These are phyloP conservation scores for Zootoca vivipara DNA, from an alignment of 2,113 vertebrate genomes.

Conservation along the genomic window DNA sequence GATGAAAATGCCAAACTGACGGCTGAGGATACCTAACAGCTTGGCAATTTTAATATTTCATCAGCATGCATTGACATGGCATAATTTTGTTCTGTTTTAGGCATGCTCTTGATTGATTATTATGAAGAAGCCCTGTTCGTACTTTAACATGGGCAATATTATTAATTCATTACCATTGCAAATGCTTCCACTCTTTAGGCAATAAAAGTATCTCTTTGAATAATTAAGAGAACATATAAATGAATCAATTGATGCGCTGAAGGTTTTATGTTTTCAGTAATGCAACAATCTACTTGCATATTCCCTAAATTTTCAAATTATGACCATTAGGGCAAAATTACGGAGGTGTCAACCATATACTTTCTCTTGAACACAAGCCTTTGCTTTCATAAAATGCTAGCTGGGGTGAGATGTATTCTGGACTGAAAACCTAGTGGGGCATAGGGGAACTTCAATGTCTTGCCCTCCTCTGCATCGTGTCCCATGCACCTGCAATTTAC, in stretches of 20 bases:
- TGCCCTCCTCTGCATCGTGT: too few species aligned
- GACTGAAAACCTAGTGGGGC: too few species aligned
- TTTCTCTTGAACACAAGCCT: not conserved
- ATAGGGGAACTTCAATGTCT: too few species aligned
- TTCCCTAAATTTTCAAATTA: not conserved
- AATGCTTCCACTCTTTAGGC: not conserved
- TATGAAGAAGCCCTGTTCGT: not conserved
- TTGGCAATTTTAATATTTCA: not conserved
- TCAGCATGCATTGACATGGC: not conserved
- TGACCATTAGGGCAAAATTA: not conserved
- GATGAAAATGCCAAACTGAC: not conserved
- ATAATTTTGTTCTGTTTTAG: not conserved
- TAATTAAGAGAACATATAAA: not conserved
- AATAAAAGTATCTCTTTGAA: not conserved
- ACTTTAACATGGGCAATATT: not conserved
- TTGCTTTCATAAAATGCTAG: too few species aligned
- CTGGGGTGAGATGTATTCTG: too few species aligned
- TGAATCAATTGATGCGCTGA: not conserved
- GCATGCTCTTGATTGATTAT: not conserved
- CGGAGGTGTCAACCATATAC: not conserved
- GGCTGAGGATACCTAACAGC: not conserved
- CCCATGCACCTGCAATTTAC: too few species aligned
- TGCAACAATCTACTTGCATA: not conserved
- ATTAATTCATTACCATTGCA: constrained; percentile 4
- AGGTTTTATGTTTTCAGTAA: not conserved